Conservation (phyloP, 2,797 vertebrate genomes). For the Tapera naevia region DNA sequence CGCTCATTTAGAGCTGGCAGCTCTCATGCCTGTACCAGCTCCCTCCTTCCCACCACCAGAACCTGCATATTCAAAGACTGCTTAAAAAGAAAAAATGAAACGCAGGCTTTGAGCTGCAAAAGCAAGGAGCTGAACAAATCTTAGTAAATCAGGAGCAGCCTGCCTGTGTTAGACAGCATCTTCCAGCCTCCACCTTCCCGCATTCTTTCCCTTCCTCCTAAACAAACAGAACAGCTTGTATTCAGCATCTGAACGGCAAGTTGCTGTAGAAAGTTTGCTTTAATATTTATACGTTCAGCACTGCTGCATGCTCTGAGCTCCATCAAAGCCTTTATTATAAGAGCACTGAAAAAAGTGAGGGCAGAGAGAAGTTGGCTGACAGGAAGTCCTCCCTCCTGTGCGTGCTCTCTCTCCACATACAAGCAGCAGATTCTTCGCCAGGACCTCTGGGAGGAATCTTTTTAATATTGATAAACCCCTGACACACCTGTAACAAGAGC, state of each 20-base stretch:
- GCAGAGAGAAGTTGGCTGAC: constrained; percentile 27
- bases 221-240: constrained; percentile 69
- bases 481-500: constrained; percentile 31
- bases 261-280: constrained; percentile 70
- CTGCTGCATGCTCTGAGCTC: constrained; percentile 52
- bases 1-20: not conserved
- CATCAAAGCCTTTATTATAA: constrained; percentile 66
- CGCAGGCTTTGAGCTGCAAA: not conserved
- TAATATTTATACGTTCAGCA: constrained; percentile 71
- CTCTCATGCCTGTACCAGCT: not conserved
- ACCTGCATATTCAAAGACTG: not conserved
- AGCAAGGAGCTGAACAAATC: constrained; percentile 36
- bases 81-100: not conserved
- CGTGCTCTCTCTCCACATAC: not conserved
- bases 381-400: not conserved
- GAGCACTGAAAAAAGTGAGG: constrained; percentile 42
- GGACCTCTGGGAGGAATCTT: constrained; percentile 53
- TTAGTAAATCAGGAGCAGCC: not conserved
- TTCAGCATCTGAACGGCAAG: constrained; percentile 66
- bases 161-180: not conserved
- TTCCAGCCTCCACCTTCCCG: not conserved
- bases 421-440: constrained; percentile 30
- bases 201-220: constrained; percentile 21
- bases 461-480: constrained; percentile 70
- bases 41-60: not conserved